phyloP scores from a whole-genome alignment of 2,888 invertebrate species.

The Cephus sareptanus region DNA sequence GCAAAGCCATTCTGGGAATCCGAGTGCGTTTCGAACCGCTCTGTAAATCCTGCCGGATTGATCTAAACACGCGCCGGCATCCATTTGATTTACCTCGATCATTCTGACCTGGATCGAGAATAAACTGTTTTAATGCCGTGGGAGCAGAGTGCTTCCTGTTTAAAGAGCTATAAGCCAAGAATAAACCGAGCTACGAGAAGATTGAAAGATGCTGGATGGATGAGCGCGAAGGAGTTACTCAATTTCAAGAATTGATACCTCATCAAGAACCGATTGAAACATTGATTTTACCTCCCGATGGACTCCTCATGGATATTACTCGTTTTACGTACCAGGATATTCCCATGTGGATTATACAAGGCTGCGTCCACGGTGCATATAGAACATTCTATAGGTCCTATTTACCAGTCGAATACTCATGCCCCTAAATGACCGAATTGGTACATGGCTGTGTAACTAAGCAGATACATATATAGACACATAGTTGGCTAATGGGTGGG shows the following conservation, averaged over 20 bases:
- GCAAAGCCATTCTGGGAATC: not conserved
- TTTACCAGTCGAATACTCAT: not conserved
- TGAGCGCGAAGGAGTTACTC: not conserved
- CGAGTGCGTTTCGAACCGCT: not conserved
- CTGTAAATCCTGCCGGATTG: not conserved
- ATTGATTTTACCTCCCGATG: not conserved
- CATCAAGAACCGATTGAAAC: not conserved
- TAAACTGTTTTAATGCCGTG: not conserved
- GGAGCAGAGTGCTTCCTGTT: not conserved
- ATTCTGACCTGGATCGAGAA: not conserved
- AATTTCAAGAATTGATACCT: not conserved
- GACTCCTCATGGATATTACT: not conserved
- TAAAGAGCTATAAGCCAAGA: not conserved
- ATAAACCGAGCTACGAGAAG: not conserved
- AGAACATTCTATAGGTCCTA: not conserved
- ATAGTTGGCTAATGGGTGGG: not conserved
- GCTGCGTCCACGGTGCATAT: not conserved
- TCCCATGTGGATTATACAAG: not conserved
- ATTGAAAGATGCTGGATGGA: no score
- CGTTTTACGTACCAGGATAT: not conserved
- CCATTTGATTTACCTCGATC: not conserved
- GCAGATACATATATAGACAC: not conserved
- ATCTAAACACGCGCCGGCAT: not conserved
- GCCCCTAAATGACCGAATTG: not conserved
- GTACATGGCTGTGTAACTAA: not conserved